A percentile compares a stretch with the other conserved stretches of the same genome.
Evolutionary conservation across 2,888 invertebrate species (phyloP).

Genomic region (Athrips mouffetella): DNA sequence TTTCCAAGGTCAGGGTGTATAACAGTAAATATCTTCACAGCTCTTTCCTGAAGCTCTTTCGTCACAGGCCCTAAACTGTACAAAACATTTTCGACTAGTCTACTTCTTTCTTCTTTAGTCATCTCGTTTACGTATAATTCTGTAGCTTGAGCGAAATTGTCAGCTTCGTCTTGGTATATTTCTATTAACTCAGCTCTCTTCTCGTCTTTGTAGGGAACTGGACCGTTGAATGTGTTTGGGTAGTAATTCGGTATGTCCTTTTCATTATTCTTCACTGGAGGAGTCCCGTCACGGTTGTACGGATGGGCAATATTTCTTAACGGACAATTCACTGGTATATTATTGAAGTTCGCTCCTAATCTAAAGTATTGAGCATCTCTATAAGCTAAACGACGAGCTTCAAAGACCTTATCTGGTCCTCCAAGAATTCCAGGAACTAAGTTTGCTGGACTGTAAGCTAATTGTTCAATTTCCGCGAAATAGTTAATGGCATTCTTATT

Average conservation of each 20-base stretch:
- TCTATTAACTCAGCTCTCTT: slow-evolving; percentile 68
- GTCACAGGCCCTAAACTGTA: slow-evolving; percentile 81
- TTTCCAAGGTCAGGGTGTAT: slow-evolving; percentile 88
- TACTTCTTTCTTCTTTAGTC: slow-evolving; percentile 81
- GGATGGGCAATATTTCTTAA: slow-evolving; percentile 71
- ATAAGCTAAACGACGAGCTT: slow-evolving; percentile 88
- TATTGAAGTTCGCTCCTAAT: slow-evolving; percentile 92
- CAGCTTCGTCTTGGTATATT: slow-evolving; percentile 80
- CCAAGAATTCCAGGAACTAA: slow-evolving; percentile 92
- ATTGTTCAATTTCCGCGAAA: slow-evolving; percentile 92
- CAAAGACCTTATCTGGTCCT: slow-evolving; percentile 91
- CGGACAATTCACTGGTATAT: slow-evolving; percentile 95
- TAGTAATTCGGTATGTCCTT: slow-evolving; percentile 92
- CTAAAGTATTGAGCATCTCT: slow-evolving; percentile 88
- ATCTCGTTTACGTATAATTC: slow-evolving; percentile 87
- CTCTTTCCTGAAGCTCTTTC: slow-evolving; percentile 77
- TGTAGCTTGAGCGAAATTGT: slow-evolving; percentile 89
- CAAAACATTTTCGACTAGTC: slow-evolving; percentile 87
- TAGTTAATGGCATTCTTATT: slow-evolving; percentile 92
- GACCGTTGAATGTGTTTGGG: slow-evolving; percentile 94
- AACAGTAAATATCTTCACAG: slow-evolving; percentile 87
- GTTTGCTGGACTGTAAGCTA: slow-evolving; percentile 90
- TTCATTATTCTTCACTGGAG: slow-evolving; percentile 84
- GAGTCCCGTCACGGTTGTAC: slow-evolving; percentile 90
- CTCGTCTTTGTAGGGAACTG: slow-evolving; percentile 80